Evolutionary conservation across 2,113 vertebrate genomes (phyloP).

Genomic region (Paracanthobrama guichenoti): DNA sequence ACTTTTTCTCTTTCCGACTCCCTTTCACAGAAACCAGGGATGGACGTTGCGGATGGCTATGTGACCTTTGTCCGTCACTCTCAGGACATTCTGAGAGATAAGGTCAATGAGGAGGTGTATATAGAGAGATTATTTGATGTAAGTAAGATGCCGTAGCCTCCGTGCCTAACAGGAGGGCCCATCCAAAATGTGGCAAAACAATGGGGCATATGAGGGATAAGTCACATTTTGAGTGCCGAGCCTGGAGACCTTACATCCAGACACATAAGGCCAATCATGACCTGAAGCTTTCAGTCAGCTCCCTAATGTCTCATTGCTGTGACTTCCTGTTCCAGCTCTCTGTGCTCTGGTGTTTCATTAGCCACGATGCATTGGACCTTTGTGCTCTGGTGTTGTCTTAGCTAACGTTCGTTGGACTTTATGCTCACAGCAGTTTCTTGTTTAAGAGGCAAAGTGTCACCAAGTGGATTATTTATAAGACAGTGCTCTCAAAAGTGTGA

Average conservation of each 20-base stretch:
- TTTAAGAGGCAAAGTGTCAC: constrained; percentile 75
- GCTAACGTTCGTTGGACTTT: constrained; percentile 77
- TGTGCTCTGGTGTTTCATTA: constrained; percentile 68
- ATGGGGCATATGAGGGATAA: constrained; percentile 95
- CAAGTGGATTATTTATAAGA: constrained; percentile 77
- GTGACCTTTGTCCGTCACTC: constrained; percentile 99
- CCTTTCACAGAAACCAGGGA: constrained; percentile 91
- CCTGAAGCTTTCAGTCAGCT: constrained; percentile 61
- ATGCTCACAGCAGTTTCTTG: constrained; percentile 63
- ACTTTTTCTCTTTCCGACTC: constrained; percentile 31
- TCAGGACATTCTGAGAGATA: constrained; percentile 99
- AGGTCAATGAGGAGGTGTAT: constrained; percentile 99
- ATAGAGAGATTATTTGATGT: constrained; percentile 99
- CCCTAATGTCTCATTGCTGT: constrained; percentile 53
- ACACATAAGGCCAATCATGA: constrained; percentile 72
- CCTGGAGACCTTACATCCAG: constrained; percentile 57
- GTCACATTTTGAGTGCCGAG: constrained; percentile 93
- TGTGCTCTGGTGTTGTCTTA: constrained; percentile 81
- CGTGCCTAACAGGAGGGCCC: constrained; percentile 84
- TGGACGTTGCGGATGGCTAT: constrained; percentile 98
- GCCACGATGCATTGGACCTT: constrained; percentile 68
- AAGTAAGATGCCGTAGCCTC: constrained; percentile 99
- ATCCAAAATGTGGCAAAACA: constrained; percentile 99
- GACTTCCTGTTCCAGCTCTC: constrained; percentile 48
- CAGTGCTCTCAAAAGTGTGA: constrained; percentile 77